Evolutionary conservation across 2,113 vertebrate genomes (phyloP), one percentile per base, ranked within the genome.

Genomic region (Eudyptes chrysolophus): DNA sequence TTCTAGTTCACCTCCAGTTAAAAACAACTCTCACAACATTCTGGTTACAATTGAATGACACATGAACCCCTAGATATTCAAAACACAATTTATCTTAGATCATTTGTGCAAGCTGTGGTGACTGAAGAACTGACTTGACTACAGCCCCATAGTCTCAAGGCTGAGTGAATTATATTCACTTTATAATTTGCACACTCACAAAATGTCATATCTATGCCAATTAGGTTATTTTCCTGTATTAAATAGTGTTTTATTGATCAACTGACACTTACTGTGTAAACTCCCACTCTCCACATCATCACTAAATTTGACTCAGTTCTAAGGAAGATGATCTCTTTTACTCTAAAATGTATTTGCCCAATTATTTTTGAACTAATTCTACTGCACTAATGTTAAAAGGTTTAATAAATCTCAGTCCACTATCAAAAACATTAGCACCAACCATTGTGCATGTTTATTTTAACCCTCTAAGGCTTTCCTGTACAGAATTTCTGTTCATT

Each of bases 291-390:
- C 55, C 36, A 58, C 17, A 80, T 69, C 42, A 74, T 16, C 14
- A 66, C 14, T 95, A 83, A 82, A 79, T 89, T 68, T 70, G 38
- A 69, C 27, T 82, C 66, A 42, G 18, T 92, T 84, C 36, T 60
- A 80, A 68, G 30, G 40, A 86, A 87, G 87, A 92, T 79, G 30
- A 64, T 76, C 7, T 36, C 29, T 87, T 92, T 92, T 69, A 60
- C 44, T 84, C 36, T 70, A 88, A 95, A 85, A 79, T 54, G 6
- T 54, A 89, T 90, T 87, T 94, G 5, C 9, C 16, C 42, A 79
- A 64, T 77, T 96, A 55, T 71, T 89, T 95, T 93, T 64, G 87
- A 93, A 89, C 21, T 79, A 30, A 16, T 86, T 84, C 65, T 90
- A 55, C 34, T 18, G 10, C 13, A 74, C 38, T 90, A 72, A 42